A percentile compares a stretch with the other conserved stretches of the same genome.
phyloP scores from a whole-genome alignment of 2,113 vertebrate genomes.

The Leucoraja erinaceus region DNA sequence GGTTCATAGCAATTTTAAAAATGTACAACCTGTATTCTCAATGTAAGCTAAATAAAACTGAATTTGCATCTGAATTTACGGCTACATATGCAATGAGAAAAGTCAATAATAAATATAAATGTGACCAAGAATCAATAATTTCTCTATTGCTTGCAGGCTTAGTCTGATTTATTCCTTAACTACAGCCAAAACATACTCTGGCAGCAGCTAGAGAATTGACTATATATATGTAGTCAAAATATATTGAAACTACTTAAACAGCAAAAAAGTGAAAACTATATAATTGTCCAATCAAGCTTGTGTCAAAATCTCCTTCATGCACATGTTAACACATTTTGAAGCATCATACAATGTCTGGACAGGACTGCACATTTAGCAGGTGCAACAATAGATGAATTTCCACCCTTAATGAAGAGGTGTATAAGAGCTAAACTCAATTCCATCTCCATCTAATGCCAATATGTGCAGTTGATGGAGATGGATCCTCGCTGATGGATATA shows the following conservation, averaged over 20 bases:
- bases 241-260: background rate
- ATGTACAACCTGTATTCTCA: background rate
- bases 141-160: background rate
- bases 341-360: too few species aligned
- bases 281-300: background rate
- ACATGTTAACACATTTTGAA: too few species aligned
- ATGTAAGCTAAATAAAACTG: too few species aligned
- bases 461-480: too few species aligned
- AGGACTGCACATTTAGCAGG: too few species aligned
- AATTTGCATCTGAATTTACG: too few species aligned
- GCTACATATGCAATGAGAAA: too few species aligned
- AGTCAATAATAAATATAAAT: background rate
- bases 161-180: background rate
- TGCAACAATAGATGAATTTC: too few species aligned
- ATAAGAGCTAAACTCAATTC: too few species aligned
- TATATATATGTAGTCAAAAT: background rate
- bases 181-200: background rate
- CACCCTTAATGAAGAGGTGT: too few species aligned
- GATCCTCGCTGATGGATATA: too few species aligned
- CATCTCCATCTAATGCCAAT: too few species aligned
- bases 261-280: background rate
- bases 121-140: background rate
- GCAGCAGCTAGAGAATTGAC: background rate
- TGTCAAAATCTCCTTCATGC: background rate
- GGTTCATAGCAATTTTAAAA: background rate